Base-by-base conservation (phyloP, 2,113 vertebrate species). In the Marmota monax region DNA sequence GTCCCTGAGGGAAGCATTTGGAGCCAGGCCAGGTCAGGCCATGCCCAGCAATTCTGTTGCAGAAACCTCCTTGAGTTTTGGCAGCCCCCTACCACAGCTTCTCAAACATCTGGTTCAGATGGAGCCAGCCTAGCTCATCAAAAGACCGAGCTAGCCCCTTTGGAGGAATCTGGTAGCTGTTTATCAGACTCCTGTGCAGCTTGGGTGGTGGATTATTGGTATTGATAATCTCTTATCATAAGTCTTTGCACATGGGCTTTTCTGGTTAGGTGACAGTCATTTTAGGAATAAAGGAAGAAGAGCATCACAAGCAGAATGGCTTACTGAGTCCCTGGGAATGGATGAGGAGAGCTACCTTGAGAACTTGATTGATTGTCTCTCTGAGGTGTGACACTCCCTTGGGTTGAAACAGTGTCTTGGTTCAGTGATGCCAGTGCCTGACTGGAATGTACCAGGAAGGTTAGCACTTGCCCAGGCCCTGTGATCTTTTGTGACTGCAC, bases 321-420 rank as follows among this genome's bases (percentile, higher is more conserved):
- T 42, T 45, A 0, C 76, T 45, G 51, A 9, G 27, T 58, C 42
- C 67, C 17, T 0, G 2, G 9, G 4, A 22, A 7, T 37, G 20
- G 22, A 1, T 4, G 16, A 39, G 27, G 42, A 70, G 22, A 67
- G 56, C 91, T 45, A 63, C 32, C 22, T 53, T 1, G 7, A 13
- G 56, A 67, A 25, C 39, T 4, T 14, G 5, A 8, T 2, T 9
- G 17, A 20, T 3, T 0, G 25, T 34, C 10, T 76, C 83, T 48
- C 8, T 3, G 22, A 32, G 39, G 25, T 32, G 27, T 69, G 34
- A 2, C 0, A 1, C 32, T 17, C 8, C 42, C 39, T 8, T 0
- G 11, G 7, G 8, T 17, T 2, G 11, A 16, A 58, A 12, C 1
- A 17, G 34, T 29, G 0, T n/a, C 27, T 22, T 51, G 25, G 25